These are phyloP conservation scores for Microplitis deprimator DNA, from an alignment of 2,888 invertebrate genomes.

Conservation along the genomic window DNA sequence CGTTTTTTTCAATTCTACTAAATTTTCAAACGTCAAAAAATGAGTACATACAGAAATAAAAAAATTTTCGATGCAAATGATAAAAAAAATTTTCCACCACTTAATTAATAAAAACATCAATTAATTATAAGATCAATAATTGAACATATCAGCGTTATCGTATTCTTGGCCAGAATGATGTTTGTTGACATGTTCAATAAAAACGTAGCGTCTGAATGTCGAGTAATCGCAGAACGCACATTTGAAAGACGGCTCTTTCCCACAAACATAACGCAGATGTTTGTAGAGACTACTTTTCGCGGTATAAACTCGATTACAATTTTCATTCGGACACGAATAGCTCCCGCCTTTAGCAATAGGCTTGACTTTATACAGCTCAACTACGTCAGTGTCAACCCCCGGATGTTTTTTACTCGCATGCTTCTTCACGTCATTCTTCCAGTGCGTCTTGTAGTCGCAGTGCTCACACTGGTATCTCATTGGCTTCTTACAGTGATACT, in stretches of 20 bases:
- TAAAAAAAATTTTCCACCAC: too few relatives aligned
- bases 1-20: too few relatives aligned
- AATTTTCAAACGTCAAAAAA: too few relatives aligned
- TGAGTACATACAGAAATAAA: too few relatives aligned
- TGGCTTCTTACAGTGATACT: not conserved
- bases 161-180: not conserved
- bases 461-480: not conserved
- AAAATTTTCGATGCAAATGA: too few relatives aligned
- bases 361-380: not conserved
- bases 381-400: not conserved
- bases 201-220: not conserved
- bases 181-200: not conserved
- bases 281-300: slow-evolving; percentile 75
- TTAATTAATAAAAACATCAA: too few relatives aligned
- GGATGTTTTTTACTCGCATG: not conserved
- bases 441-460: not conserved
- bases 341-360: not conserved
- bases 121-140: too few relatives aligned
- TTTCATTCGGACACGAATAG: not conserved
- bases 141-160: too few relatives aligned
- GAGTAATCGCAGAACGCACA: slow-evolving; percentile 64
- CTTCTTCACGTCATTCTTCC: not conserved
- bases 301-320: slow-evolving; percentile 66
- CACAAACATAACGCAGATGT: slow-evolving; percentile 67
- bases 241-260: slow-evolving; percentile 64